Evolutionary conservation across 2,888 invertebrate genomes (phyloP), one percentile per base, ranked within the genome.

Genomic region (Euclidia mi): DNA sequence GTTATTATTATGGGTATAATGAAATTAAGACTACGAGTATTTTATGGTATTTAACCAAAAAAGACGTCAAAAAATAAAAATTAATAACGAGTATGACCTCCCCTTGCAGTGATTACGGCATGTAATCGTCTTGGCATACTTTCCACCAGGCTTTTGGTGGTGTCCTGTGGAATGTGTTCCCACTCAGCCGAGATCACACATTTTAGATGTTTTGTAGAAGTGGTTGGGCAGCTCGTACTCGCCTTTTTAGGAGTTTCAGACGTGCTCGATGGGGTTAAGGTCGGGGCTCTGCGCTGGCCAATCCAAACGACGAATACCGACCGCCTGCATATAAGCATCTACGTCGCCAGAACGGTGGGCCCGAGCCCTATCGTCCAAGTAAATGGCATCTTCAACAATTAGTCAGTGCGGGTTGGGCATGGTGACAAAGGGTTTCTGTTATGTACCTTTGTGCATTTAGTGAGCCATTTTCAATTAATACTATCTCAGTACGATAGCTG

Each of bases 401-500:
- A 25, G 48, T 35, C 28, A 48, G 12, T 52, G 35, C 48, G 35
- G 18, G 41, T 48, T 48, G 38, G 31, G 41, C 44, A 44, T 47
- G 43, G 56, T n/a, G 31, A 43, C n/a, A 15, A 15, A 43, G 29
- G 42, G 15, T 15, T 31, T 55, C 29, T 28, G 49, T 49, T 57
- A 47, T 43, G 57, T 49, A 47, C 43, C 49, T 12, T 14, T 55
- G 58, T 29, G 31, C 57, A 57, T 45, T 47, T 37, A 58, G 37
- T 59, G 52, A 47, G 38, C 55, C 41, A 51, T 63, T 58, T 49
- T 49, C 50, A 17, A 61, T 45, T 32, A 53, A 48, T n/a, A 56
- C 40, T 50, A 48, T 18, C 42, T 62, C 57, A 14, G 47, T 62
- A 50, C 50, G 53, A 29, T 57, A 10, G 25, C 12, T 43, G 12